phyloP scores from a whole-genome alignment of 2,113 vertebrate genomes.

The Colinus virginianus region DNA sequence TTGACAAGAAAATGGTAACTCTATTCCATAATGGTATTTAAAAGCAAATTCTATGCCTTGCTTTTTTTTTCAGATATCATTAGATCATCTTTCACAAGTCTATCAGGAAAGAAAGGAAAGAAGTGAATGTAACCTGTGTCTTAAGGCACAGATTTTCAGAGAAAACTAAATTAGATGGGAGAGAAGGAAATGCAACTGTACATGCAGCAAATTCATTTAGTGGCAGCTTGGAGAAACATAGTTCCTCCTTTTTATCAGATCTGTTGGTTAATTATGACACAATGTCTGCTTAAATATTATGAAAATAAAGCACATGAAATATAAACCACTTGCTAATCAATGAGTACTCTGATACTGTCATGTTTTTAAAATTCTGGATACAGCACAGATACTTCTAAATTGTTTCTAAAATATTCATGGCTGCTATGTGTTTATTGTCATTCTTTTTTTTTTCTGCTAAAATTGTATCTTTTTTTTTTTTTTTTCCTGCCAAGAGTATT shows the following conservation, averaged over 20 bases:
- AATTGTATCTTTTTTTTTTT: not conserved
- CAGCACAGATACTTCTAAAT: not conserved
- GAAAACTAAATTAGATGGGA: not conserved
- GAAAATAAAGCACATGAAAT: not conserved
- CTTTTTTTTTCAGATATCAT: not conserved
- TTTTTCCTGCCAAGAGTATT: not conserved
- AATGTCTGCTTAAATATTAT: not conserved
- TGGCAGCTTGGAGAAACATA: not conserved
- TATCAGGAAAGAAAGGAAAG: not conserved
- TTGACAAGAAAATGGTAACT: constrained; percentile 4
- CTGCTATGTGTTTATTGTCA: not conserved
- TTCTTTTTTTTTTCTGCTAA: not conserved
- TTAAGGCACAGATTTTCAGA: not conserved
- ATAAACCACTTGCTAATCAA: not conserved
- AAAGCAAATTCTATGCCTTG: not conserved
- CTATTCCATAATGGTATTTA: not conserved
- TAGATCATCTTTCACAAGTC: not conserved
- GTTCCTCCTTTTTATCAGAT: not conserved
- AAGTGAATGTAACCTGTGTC: not conserved
- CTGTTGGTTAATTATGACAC: not conserved
- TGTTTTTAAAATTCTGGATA: not conserved
- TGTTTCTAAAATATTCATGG: not conserved
- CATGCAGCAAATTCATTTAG: not conserved
- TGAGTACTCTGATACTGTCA: not conserved
- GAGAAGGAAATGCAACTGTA: not conserved